These are phyloP conservation scores for Xestobium rufovillosum DNA, from an alignment of 2,888 invertebrate genomes.

Conservation along the genomic window DNA sequence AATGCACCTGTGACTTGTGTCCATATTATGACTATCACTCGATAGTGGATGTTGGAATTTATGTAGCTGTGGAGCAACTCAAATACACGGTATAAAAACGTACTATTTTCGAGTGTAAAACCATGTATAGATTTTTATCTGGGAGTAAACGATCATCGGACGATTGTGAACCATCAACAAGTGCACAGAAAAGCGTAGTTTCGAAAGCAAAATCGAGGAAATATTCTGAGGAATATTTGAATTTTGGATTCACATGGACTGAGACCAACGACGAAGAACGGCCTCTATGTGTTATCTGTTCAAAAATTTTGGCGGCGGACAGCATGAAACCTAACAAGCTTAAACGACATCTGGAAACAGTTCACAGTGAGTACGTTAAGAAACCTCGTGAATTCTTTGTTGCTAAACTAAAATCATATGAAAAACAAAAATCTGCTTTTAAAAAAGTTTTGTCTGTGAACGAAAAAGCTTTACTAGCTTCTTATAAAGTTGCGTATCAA, in stretches of 20 bases:
- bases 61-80: too few species aligned
- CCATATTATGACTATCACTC: too few species aligned
- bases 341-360: slow-evolving; percentile 17
- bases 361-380: too few species aligned
- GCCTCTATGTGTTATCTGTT: slow-evolving; percentile 24
- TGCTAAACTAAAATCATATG: slow-evolving; percentile 16
- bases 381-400: slow-evolving; percentile 18
- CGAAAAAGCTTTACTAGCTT: slow-evolving; percentile 15
- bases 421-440: slow-evolving; percentile 15
- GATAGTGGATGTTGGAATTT: too few species aligned
- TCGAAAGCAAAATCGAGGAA: slow-evolving; percentile 9
- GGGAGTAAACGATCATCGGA: too few species aligned
- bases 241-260: slow-evolving; percentile 20
- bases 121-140: too few species aligned
- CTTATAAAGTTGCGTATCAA: slow-evolving; percentile 17
- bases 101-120: too few species aligned
- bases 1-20: too few species aligned
- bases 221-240: slow-evolving; percentile 14
- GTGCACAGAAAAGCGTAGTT: not conserved
- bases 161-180: too few species aligned
- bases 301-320: slow-evolving; percentile 20
- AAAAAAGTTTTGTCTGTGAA: slow-evolving; percentile 14
- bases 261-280: slow-evolving; percentile 16
- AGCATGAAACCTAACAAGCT: slow-evolving; percentile 19
- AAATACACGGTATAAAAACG: too few species aligned